Conservation (phyloP, 2,113 vertebrate genomes). For the Aegypius monachus region DNA sequence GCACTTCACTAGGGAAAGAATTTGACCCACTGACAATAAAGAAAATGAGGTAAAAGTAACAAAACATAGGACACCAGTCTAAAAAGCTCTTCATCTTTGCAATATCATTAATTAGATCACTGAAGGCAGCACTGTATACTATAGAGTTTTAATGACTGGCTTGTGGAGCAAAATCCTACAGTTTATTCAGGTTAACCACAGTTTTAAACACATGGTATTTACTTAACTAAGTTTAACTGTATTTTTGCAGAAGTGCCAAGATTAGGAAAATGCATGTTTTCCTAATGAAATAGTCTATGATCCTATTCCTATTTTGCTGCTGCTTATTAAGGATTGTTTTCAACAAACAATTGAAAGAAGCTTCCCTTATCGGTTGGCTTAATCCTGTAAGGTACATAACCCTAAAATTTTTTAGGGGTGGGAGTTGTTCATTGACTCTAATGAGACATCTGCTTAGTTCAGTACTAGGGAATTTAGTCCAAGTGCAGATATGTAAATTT, state of each 20-base stretch:
- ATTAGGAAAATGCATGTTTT: neutral
- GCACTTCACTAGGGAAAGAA: neutral
- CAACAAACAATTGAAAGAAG: neutral
- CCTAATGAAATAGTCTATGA: neutral
- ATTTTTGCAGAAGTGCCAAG: neutral
- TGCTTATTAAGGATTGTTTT: neutral
- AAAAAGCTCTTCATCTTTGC: neutral
- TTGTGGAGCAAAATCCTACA: neutral
- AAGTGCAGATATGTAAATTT: neutral
- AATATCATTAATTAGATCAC: neutral
- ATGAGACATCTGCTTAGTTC: neutral
- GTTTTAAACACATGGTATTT: neutral
- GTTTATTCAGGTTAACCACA: neutral
- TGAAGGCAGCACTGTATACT: neutral
- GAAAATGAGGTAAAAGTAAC: neutral
- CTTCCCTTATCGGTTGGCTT: neutral
- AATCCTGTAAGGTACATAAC: neutral
- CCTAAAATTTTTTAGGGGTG: neutral
- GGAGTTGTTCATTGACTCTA: neutral
- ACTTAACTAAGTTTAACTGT: neutral
- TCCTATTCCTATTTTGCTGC: neutral
- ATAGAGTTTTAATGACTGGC: neutral
- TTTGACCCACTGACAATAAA: neutral
- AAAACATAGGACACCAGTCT: neutral
- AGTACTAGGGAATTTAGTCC: neutral